Evolutionary conservation across 2,888 invertebrate species (phyloP), one percentile per base, ranked within the genome.

Genomic region (Caenorhabditis becei): DNA sequence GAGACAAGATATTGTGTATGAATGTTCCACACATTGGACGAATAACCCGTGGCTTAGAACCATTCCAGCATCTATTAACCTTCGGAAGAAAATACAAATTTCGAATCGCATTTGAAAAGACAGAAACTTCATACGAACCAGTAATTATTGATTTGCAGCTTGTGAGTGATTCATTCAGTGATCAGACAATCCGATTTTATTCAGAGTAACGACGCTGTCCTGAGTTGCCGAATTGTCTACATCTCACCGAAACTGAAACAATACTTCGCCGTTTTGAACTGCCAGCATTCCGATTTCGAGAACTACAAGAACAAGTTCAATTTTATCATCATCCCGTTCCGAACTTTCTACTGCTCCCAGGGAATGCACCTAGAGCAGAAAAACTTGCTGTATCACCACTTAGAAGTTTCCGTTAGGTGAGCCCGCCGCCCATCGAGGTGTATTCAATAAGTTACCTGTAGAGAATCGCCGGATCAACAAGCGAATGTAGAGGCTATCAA

Each of bases 291-390:
- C 0, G 10, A 16, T 8, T 75, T 66, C 14, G 28, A 53, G 14
- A 8, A 47, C 5, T 16, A 26, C 18, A 66, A 66, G 11, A 4
- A n/a, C 0, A 23, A 4, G 2, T 61, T 75, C 44, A 66, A 75
- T 24, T 75, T 58, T 14, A 54, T 75, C 47, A 23, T 7, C 0
- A 75, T 75, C 11, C 61, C 75, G 3, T 75, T 75, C 41, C 28
- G 75, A 65, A 59, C 59, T 23, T 7, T 75, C 0, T 61, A 23
- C 44, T 66, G 75, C 26, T 41, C 66, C 0, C 20, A 41, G 23
- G 16, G 35, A 11, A 26, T 67, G 23, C 24, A 24, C 20, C 28
- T 65, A 0, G 41, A 59, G 10, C 8, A 37, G 1, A 53, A 47
- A 2, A 53, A 75, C 16, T 11, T 75, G 7, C n/a, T 75, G 10